phyloP scores from a whole-genome alignment of 2,797 vertebrate species.

The Hephaestus fuliginosus region DNA sequence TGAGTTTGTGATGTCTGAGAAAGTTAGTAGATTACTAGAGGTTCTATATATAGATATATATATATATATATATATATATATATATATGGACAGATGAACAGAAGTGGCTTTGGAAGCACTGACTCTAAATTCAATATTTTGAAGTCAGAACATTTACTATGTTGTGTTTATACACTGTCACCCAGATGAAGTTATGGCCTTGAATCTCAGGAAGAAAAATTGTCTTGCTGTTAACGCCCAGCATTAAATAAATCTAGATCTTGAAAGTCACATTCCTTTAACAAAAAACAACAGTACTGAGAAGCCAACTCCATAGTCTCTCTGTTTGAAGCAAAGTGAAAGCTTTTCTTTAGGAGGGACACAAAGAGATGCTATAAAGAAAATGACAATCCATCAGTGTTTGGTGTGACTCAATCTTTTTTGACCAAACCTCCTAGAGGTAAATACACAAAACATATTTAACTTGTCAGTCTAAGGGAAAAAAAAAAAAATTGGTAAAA shows the following conservation, averaged over 20 bases:
- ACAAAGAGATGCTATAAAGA: slow-evolving; percentile 25
- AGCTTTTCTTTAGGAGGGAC: slow-evolving; percentile 19
- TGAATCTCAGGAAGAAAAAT: slow-evolving; percentile 17
- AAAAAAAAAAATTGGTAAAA: background rate
- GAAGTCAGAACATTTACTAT: background rate
- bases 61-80: no score
- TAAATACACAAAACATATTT: slow-evolving; percentile 29
- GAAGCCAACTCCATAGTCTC: background rate
- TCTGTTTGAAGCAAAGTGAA: slow-evolving; percentile 25
- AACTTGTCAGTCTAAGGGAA: background rate
- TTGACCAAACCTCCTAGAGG: slow-evolving; percentile 3
- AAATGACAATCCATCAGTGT: slow-evolving; percentile 8
- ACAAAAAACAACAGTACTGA: slow-evolving; percentile 17
- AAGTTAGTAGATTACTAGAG: slow-evolving; percentile 45
- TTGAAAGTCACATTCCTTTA: slow-evolving; percentile 33
- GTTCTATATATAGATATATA: slow-evolving; percentile 2
- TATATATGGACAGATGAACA: background rate
- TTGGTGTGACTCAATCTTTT: slow-evolving; percentile 5
- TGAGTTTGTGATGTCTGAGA: slow-evolving; percentile 49
- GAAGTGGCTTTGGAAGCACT: slow-evolving; percentile 10
- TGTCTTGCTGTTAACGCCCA: slow-evolving; percentile 7
- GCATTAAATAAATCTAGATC: slow-evolving; percentile 22
- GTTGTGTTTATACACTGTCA: slow-evolving; percentile 10
- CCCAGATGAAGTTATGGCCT: background rate
- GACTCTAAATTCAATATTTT: slow-evolving; percentile 25